A percentile compares a stretch with the other conserved stretches of the same genome.
These are phyloP conservation scores for Argyrosomus japonicus DNA, from an alignment of 2,113 vertebrate species.

Conservation along the genomic window DNA sequence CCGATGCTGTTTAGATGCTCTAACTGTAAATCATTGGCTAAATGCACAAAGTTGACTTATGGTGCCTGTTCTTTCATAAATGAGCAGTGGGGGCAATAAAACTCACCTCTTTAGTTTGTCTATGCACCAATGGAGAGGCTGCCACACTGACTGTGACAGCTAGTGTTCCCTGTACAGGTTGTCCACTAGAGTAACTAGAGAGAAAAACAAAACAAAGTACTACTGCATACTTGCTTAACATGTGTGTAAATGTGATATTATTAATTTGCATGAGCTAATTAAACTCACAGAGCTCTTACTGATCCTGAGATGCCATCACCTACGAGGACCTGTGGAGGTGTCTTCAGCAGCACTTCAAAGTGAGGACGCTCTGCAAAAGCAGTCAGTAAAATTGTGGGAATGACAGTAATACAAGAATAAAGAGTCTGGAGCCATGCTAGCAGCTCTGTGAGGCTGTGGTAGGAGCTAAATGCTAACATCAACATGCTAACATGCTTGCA, in stretches of 20 bases:
- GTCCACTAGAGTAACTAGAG: constrained; percentile 85
- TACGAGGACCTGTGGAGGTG: constrained; percentile 78
- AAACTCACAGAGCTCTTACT: constrained; percentile 77
- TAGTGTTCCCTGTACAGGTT: constrained; percentile 86
- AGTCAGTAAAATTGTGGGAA: neutral
- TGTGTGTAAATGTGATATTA: neutral
- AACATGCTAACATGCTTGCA: too few relatives aligned
- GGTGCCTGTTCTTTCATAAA: neutral
- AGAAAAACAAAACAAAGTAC: neutral
- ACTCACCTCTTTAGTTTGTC: constrained; percentile 84
- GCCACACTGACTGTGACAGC: constrained; percentile 66
- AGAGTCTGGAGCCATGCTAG: too few relatives aligned
- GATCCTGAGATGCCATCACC: constrained; percentile 85
- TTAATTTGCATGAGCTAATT: neutral
- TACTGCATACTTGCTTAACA: neutral
- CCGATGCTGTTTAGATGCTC: neutral
- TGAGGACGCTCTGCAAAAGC: constrained; percentile 83
- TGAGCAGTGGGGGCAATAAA: neutral
- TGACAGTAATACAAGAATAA: too few relatives aligned
- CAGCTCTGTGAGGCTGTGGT: too few relatives aligned
- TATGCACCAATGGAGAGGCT: constrained; percentile 77
- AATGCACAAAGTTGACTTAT: neutral
- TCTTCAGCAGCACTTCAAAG: constrained; percentile 86
- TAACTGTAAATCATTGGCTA: neutral
- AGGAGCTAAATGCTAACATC: too few relatives aligned